Percentiles rank a stretch among this genome's conserved stretches.
Evolutionary conservation across 1,140 invertebrate species (phyloP).

Genomic region (Rhizoglyphus robini): DNA sequence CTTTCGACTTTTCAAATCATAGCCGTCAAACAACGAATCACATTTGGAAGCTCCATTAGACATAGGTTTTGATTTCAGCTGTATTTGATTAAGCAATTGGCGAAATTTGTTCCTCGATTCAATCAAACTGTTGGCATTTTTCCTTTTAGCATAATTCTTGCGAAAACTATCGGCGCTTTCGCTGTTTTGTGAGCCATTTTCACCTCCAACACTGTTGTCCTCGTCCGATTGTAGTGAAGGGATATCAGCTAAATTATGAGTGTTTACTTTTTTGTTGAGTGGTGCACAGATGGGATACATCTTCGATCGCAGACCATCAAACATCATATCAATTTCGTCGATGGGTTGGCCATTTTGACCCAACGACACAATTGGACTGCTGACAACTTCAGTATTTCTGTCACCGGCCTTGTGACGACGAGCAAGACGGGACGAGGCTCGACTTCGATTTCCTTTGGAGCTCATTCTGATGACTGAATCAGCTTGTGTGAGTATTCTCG

Average conservation of each 20-base stretch:
- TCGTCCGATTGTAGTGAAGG: conserved; percentile 10
- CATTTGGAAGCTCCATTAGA: neutral
- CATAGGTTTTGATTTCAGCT: neutral
- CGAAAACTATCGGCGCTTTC: neutral
- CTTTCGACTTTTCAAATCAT: conserved; percentile 3
- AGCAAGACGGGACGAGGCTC: neutral
- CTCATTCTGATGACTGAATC: neutral
- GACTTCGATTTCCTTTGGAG: neutral
- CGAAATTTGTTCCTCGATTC: conserved; percentile 12
- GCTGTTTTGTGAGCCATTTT: neutral
- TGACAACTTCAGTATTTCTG: neutral
- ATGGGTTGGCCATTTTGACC: conserved; percentile 3
- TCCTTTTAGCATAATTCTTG: neutral
- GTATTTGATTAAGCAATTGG: conserved; percentile 9
- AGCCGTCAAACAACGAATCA: conserved; percentile 11
- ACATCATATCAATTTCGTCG: conserved; percentile 10
- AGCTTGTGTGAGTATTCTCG: too few species aligned
- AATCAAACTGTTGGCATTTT: conserved; percentile 12
- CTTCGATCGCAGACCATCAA: neutral
- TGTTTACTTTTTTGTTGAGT: conserved; percentile 11
- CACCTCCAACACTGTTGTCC: neutral
- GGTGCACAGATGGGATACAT: conserved; percentile 2
- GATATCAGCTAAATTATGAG: conserved; percentile 12
- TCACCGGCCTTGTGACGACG: neutral
- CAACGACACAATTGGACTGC: neutral